Base-by-base conservation (phyloP, 2,113 vertebrate species). In the Cyanoramphus novaezelandiae region DNA sequence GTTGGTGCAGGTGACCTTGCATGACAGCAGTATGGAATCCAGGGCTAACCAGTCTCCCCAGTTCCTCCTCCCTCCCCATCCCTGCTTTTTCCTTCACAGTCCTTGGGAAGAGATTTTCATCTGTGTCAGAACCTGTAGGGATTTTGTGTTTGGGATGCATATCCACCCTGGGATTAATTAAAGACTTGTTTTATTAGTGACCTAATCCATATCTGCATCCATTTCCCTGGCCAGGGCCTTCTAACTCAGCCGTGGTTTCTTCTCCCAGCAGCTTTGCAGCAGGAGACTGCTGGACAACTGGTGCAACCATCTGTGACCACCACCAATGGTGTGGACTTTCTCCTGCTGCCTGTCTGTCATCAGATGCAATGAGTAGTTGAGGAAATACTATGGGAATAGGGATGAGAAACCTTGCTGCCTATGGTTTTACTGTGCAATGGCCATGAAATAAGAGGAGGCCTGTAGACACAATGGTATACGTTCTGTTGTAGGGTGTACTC, bases 11-110 rank as follows among this genome's bases (percentile, higher is more conserved):
- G 33, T 0, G 24, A 59, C 67, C 60, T 68, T 7, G 27, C 29
- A 5, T 0, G 8, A 20, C 59, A 15, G 11, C 1, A 2, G 53
- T n/a, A 37, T 0, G 0, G 59, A 13, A 29, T 37, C 27, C 67
- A 15, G 82, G 50, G 53, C 39, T 67, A 46, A 44, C 57, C 65
- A 46, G 35, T 84, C 50, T 64, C 55, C 63, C 55, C 64, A 60
- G 79, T 69, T 60, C 63, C 27, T 80, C 39, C 44, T 57, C 37
- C 33, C 25, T 62, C 41, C 86, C 55, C 25, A 31, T 10, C 78
- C 65, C 65, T 57, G 57, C 69, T 57, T 74, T 86, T 59, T 50
- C 44, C 81, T 41, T 29, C 17, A 0, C 4, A 2, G n/a, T 52
- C 44, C 37, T 20, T 41, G 72, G 41, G 57, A 43, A 37, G 78